Conservation (phyloP, 2,797 vertebrate species). For the Myotis vivesi region DNA sequence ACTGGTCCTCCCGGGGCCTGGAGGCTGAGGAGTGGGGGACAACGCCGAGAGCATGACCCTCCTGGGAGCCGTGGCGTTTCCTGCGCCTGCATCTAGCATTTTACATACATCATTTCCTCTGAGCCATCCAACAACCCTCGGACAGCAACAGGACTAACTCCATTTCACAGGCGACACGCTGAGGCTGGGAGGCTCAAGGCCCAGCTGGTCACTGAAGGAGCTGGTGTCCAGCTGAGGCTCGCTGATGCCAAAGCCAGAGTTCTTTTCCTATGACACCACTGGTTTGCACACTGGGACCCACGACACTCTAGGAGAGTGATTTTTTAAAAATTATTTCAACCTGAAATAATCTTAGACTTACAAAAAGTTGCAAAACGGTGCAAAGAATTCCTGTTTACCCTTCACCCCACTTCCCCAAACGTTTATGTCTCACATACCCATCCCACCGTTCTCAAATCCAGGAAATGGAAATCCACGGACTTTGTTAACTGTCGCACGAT, state of each 20-base stretch:
- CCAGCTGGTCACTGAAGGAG: not conserved
- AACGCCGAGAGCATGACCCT: not conserved
- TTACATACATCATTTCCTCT: not conserved
- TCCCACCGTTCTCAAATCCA: not conserved
- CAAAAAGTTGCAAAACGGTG: not conserved
- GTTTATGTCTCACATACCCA: not conserved
- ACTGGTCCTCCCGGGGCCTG: not conserved
- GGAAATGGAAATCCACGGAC: not conserved
- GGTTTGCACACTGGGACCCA: not conserved
- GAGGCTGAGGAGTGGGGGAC: not conserved
- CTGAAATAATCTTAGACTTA: not conserved
- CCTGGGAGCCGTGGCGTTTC: not conserved
- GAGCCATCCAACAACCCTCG: not conserved
- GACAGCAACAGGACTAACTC: not conserved
- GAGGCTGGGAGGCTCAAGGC: not conserved
- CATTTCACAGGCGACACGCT: not conserved
- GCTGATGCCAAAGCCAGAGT: not conserved
- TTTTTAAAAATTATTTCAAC: not conserved
- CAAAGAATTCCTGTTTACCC: not conserved
- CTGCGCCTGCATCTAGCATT: not conserved
- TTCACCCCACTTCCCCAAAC: not conserved
- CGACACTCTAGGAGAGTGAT: not conserved
- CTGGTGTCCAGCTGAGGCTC: not conserved
- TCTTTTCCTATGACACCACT: not conserved
- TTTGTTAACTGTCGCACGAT: not conserved